These are phyloP conservation scores for Luperina testacea DNA, from an alignment of 2,888 invertebrate genomes.

Conservation along the genomic window DNA sequence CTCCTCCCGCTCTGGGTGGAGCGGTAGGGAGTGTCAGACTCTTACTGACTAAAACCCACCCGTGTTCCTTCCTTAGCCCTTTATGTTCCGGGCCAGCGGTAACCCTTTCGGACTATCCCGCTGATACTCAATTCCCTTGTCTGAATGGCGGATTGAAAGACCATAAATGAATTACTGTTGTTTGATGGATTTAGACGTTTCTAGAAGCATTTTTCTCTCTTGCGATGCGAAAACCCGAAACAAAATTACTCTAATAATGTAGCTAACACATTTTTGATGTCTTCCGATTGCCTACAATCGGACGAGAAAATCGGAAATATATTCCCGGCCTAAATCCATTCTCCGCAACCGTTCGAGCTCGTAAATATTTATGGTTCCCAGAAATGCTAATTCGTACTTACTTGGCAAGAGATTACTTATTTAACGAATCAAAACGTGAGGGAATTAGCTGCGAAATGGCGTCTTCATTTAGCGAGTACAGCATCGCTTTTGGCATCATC, in stretches of 20 bases:
- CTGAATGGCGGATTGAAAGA: background rate
- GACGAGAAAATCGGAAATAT: background rate
- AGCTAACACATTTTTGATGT: background rate
- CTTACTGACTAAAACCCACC: too few species aligned
- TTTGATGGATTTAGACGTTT: background rate
- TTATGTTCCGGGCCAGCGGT: too few species aligned
- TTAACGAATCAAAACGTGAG: slow-evolving; percentile 36
- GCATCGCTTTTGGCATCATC: background rate
- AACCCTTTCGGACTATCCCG: too few species aligned
- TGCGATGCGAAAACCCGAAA: background rate
- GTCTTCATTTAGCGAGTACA: slow-evolving; percentile 6
- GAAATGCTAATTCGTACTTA: slow-evolving; percentile 27
- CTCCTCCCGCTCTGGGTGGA: too few species aligned
- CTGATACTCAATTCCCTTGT: background rate
- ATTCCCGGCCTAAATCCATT: background rate
- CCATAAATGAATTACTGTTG: background rate
- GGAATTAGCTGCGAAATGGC: slow-evolving; percentile 6
- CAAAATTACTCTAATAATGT: background rate
- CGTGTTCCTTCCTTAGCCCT: too few species aligned
- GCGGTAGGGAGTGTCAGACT: too few species aligned
- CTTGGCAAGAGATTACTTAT: slow-evolving; percentile 23
- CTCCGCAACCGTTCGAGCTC: slow-evolving; percentile 11
- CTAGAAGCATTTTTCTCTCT: background rate
- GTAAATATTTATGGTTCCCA: slow-evolving; percentile 37
- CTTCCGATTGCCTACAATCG: background rate